Percentiles rank a stretch among this genome's conserved stretches.
These are phyloP conservation scores for Gymnogyps californianus DNA, from an alignment of 2,113 vertebrate genomes.

Conservation along the genomic window DNA sequence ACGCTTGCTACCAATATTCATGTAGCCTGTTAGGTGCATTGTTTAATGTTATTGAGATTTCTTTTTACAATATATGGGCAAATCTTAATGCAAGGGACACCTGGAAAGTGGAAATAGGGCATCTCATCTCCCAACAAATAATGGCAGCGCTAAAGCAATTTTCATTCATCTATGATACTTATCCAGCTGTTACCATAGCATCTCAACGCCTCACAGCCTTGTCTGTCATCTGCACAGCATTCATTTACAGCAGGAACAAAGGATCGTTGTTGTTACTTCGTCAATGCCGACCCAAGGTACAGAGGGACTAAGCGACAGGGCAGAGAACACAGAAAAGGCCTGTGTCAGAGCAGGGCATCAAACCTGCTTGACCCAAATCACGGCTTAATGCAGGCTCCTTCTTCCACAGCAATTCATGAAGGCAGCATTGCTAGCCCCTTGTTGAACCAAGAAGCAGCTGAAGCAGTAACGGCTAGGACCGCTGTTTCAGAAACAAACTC, in stretches of 20 bases:
- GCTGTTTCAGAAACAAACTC: background rate
- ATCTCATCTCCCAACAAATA: background rate
- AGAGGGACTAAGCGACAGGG: background rate
- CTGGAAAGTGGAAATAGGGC: background rate
- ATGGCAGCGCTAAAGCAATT: background rate
- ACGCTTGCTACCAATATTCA: background rate
- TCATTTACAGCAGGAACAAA: background rate
- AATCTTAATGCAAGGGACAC: background rate
- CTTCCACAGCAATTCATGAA: background rate
- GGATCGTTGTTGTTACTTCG: background rate
- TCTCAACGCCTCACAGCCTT: background rate
- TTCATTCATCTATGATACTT: background rate
- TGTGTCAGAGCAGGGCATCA: background rate
- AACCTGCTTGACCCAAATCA: rapidly evolving
- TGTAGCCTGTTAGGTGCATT: rapidly evolving
- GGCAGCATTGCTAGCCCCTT: background rate
- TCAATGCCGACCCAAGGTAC: background rate
- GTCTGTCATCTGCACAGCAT: background rate
- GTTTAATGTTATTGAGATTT: rapidly evolving
- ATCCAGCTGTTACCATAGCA: background rate
- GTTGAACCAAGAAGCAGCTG: background rate
- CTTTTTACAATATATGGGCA: rapidly evolving
- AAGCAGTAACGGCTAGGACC: background rate
- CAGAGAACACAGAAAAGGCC: background rate
- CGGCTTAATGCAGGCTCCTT: background rate